These are phyloP conservation scores for Sebastes hopkinsi DNA, from an alignment of 2,797 vertebrate species.

Conservation along the genomic window DNA sequence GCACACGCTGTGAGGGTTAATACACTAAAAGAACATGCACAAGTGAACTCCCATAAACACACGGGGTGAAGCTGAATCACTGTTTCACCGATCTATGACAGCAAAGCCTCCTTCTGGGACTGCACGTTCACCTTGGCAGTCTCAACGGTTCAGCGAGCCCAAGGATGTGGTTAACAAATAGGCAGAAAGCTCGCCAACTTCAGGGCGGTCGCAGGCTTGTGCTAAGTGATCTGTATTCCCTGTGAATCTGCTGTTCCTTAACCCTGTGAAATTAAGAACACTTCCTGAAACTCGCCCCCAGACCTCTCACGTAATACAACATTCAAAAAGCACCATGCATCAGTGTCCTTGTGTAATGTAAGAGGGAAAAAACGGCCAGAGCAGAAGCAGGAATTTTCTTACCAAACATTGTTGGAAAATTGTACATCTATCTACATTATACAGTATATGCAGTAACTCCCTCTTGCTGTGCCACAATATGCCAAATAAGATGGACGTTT, in stretches of 20 bases:
- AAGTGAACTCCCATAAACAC: slow-evolving; percentile 69
- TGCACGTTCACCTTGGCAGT: slow-evolving; percentile 85
- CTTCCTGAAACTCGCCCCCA: slow-evolving; percentile 91
- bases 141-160: slow-evolving; percentile 89
- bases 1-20: slow-evolving; percentile 34
- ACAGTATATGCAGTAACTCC: neutral
- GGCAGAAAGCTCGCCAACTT: slow-evolving; percentile 84
- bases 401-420: slow-evolving; percentile 61
- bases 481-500: slow-evolving; percentile 27
- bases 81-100: slow-evolving; percentile 86
- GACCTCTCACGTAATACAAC: slow-evolving; percentile 98
- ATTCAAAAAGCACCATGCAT: slow-evolving; percentile 99
- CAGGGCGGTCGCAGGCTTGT: slow-evolving; percentile 88
- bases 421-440: neutral
- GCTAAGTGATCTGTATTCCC: slow-evolving; percentile 99
- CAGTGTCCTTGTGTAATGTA: slow-evolving; percentile 95
- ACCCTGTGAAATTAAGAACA: slow-evolving; percentile 99
- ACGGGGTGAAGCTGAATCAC: slow-evolving; percentile 74
- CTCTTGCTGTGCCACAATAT: slow-evolving; percentile 20
- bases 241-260: slow-evolving; percentile 98
- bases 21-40: slow-evolving; percentile 64
- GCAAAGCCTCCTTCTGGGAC: slow-evolving; percentile 86
- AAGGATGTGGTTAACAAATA: slow-evolving; percentile 98
- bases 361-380: slow-evolving; percentile 76
- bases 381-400: slow-evolving; percentile 87